phyloP scores from a whole-genome alignment of 1,140 invertebrate species.

The Ephestia elutella region DNA sequence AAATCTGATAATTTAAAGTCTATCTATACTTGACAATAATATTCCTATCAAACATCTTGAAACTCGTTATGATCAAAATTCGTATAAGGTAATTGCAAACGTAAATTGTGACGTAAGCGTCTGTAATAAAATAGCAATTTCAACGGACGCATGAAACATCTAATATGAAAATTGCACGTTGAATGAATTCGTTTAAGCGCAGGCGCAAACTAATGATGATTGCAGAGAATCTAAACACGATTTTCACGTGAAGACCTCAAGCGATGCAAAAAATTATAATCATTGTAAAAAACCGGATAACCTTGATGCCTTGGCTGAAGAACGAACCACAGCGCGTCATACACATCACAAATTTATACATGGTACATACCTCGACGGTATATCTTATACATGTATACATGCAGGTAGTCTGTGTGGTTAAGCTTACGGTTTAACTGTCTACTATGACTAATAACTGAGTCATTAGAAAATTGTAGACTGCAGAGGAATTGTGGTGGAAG shows the following conservation, averaged over 20 bases:
- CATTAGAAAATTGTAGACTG: neutral
- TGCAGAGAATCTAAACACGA: constrained; percentile 4
- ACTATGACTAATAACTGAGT: neutral
- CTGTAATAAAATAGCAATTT: neutral
- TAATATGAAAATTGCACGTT: neutral
- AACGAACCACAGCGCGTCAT: constrained; percentile 5
- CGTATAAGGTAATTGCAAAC: too few relatives aligned
- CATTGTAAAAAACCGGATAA: constrained; percentile 33
- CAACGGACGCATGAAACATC: neutral
- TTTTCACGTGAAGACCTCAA: constrained; percentile 1
- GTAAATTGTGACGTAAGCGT: too few relatives aligned
- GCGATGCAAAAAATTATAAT: constrained; percentile 20
- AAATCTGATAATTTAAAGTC: too few relatives aligned
- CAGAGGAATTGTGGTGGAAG: neutral
- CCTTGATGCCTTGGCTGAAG: constrained; percentile 22
- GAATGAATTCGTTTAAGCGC: constrained; percentile 2
- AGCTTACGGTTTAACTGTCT: neutral
- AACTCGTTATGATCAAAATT: too few relatives aligned
- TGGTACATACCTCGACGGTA: neutral
- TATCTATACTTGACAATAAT: too few relatives aligned
- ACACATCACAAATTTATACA: constrained; percentile 13
- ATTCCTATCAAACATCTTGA: too few relatives aligned
- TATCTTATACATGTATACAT: neutral
- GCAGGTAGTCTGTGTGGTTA: neutral
- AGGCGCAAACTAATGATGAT: constrained; percentile 2